Percentiles rank a stretch among this genome's conserved stretches.
Evolutionary conservation across 2,797 vertebrate species (phyloP).

Genomic region (Pseudochirops cupreus): DNA sequence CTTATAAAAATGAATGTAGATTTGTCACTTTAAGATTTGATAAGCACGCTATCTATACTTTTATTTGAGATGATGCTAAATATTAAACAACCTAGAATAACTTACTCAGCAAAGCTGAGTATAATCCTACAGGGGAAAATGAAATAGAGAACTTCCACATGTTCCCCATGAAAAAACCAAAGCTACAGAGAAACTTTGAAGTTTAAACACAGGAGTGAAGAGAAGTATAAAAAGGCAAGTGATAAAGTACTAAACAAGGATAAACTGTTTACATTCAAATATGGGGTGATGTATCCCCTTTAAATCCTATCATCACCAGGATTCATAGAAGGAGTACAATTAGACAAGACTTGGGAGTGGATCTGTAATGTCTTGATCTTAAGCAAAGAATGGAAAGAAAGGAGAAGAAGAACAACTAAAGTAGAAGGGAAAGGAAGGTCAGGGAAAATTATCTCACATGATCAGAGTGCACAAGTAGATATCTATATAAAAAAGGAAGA

Average conservation of each 20-base stretch:
- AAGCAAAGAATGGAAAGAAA: neutral
- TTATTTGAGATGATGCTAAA: neutral
- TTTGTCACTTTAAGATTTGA: neutral
- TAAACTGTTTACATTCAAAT: neutral
- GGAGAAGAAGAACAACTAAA: neutral
- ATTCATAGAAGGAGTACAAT: neutral
- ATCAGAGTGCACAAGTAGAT: neutral
- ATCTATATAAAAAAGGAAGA: neutral
- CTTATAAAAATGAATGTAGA: neutral
- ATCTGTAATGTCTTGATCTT: neutral
- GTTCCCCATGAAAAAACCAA: neutral
- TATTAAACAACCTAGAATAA: neutral
- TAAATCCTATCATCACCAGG: neutral
- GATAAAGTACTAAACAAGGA: neutral
- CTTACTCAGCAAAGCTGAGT: neutral
- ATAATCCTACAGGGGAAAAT: neutral
- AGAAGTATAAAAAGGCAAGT: neutral
- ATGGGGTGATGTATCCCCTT: neutral
- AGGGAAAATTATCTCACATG: neutral
- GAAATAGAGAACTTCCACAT: neutral
- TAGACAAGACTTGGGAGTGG: neutral
- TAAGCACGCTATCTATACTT: neutral
- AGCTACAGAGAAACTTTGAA: neutral
- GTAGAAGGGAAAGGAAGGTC: neutral
- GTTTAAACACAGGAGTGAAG: neutral